Percentiles rank a stretch among this genome's conserved stretches.
Evolutionary conservation across 1,140 invertebrate species (phyloP).

Genomic region (Pogonomyrmex barbatus): DNA sequence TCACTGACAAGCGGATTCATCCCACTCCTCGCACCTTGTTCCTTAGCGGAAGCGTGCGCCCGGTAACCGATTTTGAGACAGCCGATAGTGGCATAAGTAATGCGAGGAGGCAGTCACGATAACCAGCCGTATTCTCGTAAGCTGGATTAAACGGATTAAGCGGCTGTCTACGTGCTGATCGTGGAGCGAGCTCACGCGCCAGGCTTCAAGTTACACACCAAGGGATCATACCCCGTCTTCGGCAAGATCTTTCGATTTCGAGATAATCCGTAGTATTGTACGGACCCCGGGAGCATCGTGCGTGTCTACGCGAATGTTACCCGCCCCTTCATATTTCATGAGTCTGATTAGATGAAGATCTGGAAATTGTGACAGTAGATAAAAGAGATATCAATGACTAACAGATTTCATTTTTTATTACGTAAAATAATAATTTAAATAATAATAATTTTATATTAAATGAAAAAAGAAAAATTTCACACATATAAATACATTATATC

Average conservation of each 20-base stretch:
- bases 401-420: neutral
- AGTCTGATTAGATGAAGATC: too few relatives aligned
- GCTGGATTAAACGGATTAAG: constrained; percentile 76
- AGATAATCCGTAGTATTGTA: constrained; percentile 58
- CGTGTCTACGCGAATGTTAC: constrained; percentile 38
- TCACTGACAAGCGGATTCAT: neutral
- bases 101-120: constrained; percentile 70
- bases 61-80: constrained; percentile 72
- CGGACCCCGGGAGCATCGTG: neutral
- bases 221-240: constrained; percentile 65
- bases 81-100: constrained; percentile 74
- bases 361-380: neutral
- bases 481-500: neutral
- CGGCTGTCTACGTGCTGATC: constrained; percentile 74
- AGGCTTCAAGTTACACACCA: constrained; percentile 71
- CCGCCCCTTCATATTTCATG: neutral
- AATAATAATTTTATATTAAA: neutral
- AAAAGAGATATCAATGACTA: neutral
- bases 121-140: constrained; percentile 76
- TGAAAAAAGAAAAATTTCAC: neutral
- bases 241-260: constrained; percentile 59
- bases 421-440: neutral
- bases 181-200: constrained; percentile 72
- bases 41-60: constrained; percentile 59
- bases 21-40: constrained; percentile 18